Evolutionary conservation across 2,113 vertebrate species (phyloP), one percentile per base, ranked within the genome.

Genomic region (Rhagologus leucostigma): DNA sequence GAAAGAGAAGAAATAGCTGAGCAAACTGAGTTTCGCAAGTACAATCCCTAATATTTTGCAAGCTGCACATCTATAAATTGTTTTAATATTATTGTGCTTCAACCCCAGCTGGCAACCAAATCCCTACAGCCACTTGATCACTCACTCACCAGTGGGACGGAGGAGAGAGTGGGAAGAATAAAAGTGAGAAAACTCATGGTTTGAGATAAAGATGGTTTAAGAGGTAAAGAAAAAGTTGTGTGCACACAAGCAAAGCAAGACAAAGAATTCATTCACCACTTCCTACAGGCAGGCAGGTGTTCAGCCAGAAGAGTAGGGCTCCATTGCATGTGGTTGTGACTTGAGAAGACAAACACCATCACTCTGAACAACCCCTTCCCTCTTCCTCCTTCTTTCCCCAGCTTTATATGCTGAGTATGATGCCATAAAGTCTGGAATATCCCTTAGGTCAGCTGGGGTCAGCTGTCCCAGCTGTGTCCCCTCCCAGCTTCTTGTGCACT

Each of bases 1-100:
- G 96, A 95, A 96, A 93, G 63, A 93, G 65, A 88, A 87, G 73
- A 96, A 97, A 97, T 84, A 97, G 79, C 86, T 97, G 88, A 97
- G 69, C 90, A 96, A 97, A 97, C 56, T 81, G 68, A 93, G 70
- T 91, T 94, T 83, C 87, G 62, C 88, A 96, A 89, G 76, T 85
- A 78, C 35, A 79, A 62, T 63, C 84, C 79, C 52, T 92, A 77
- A 91, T 91, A 95, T 87, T 95, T 95, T 94, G 52, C 60, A 96
- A 86, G 42, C 85, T 95, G 27, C 30, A 95, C 86, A 97, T 96
- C 93, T 97, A 92, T 39, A 96, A 97, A 94, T 90, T 96, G 79
- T 96, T 97, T 95, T 78, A 76, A 89, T 96, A 19, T 37, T 21
- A 15, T 16, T 80, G 32, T 26, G 6, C 9, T 55, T 60, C 57